Evolutionary conservation across 2,113 vertebrate species (phyloP).

Genomic region (Struthio camelus): DNA sequence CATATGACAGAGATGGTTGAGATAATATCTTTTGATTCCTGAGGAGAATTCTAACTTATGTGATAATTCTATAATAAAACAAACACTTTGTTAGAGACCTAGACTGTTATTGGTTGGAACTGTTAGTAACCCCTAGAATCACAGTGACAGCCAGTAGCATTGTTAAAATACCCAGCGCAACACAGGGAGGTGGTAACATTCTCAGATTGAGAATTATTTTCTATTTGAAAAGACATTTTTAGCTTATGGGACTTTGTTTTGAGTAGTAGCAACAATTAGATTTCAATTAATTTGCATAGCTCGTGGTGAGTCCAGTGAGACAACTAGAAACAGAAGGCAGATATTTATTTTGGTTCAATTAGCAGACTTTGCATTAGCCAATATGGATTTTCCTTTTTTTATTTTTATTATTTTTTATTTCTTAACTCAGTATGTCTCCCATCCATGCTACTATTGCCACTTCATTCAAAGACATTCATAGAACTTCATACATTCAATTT

Average conservation of each 20-base stretch:
- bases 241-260: not conserved
- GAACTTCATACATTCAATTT: not conserved
- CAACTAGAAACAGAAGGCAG: not conserved
- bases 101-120: not conserved
- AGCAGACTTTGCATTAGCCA: not conserved
- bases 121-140: not conserved
- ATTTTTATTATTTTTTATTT: not conserved
- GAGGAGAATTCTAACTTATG: not conserved
- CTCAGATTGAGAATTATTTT: not conserved
- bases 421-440: not conserved
- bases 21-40: not conserved
- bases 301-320: not conserved
- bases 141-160: not conserved
- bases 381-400: rapidly evolving
- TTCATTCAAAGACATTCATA: not conserved
- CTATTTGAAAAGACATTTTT: not conserved
- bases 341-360: not conserved
- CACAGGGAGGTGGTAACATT: not conserved
- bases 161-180: not conserved
- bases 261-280: not conserved
- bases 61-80: not conserved
- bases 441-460: not conserved
- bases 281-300: not conserved
- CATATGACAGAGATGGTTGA: rapidly evolving
- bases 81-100: not conserved